Percentiles rank a stretch among this genome's conserved stretches.
phyloP scores from a whole-genome alignment of 2,888 invertebrate genomes.

The Panzeria rudis region DNA sequence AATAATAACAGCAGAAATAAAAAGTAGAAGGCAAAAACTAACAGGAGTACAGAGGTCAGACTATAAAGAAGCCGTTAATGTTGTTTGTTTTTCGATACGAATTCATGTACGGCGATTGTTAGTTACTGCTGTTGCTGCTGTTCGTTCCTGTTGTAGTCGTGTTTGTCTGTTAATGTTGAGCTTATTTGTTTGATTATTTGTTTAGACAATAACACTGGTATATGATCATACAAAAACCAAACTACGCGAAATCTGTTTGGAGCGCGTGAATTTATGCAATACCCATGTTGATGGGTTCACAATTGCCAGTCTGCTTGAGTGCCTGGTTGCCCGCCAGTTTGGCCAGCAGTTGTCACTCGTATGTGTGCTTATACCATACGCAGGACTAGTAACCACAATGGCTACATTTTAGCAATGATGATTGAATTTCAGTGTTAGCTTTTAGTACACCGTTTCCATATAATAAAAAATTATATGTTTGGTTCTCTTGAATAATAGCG shows the following conservation, averaged over 20 bases:
- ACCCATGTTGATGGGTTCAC: constrained; percentile 54
- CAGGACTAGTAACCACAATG: constrained; percentile 36
- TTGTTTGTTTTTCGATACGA: constrained; percentile 64
- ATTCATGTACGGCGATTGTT: constrained; percentile 71
- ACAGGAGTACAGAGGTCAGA: constrained; percentile 71
- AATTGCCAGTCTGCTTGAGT: constrained; percentile 27
- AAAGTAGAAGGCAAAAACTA: constrained; percentile 42
- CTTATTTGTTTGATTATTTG: constrained; percentile 76
- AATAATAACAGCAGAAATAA: constrained; percentile 3
- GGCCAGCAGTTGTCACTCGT: constrained; percentile 24
- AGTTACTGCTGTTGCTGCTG: constrained; percentile 55
- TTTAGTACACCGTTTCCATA: constrained; percentile 37
- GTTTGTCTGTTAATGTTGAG: constrained; percentile 11
- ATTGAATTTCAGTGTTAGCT: constrained; percentile 4
- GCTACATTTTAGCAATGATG: constrained; percentile 38
- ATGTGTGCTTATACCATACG: constrained; percentile 26
- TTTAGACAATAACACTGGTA: constrained; percentile 76
- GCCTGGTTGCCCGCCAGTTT: neutral
- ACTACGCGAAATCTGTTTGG: constrained; percentile 59
- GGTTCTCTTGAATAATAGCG: too few species aligned
- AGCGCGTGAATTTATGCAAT: constrained; percentile 83
- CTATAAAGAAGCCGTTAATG: constrained; percentile 73
- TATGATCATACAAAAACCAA: neutral
- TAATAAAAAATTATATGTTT: neutral
- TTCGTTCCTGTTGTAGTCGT: constrained; percentile 50